Evolutionary conservation across 2,888 invertebrate genomes (phyloP), one percentile per base, ranked within the genome.

Genomic region (Coecobrya sp.): DNA sequence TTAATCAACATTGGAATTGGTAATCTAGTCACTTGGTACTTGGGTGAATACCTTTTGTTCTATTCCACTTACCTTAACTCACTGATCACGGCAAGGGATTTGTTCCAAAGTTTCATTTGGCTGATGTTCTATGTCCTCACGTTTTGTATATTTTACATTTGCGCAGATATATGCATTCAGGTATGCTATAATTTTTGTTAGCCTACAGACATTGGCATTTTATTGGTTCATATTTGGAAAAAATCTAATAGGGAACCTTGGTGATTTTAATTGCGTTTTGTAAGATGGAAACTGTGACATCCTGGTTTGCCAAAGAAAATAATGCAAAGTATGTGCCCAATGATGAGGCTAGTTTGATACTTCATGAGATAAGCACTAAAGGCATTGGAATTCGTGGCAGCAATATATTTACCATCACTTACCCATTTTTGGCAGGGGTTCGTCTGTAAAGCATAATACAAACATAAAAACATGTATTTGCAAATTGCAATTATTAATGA

Each of bases 31-130:
- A 87, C 87, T 4, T 87, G 55, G n/a, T 76, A 59, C 55, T n/a
- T 87, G 16, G 87, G 76, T 10, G 59, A 76, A 22, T 49, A 55
- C 0, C 62, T 87, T 8, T 59, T 87, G 55, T 87, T 76, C 27
- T 87, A 42, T 49, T 87, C 87, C 3, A 76, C 36, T 45, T 22
- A 87, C n/a, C 1, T 87, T 5, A 87, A 76, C 25, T 16, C 16
- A 10, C 19, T 62, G 0, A 1, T 87, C 4, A 11, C 7, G 0
- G 42, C 76, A 8, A 11, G 5, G 4, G 55, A 55, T 19, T 3
- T 13, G 5, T 27, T 68, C 13, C 10, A n/a, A 13, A 1, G 25
- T 19, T 11, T 62, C 0, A 16, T 16, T 2, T 10, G 27, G 7
- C 16, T 25, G 13, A 59, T 76, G 30, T 87, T 42, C 27, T 87